A percentile compares a stretch with the other conserved stretches of the same genome.
These are phyloP conservation scores for Trissolcus japonicus DNA, from an alignment of 2,888 invertebrate genomes.

Conservation along the genomic window DNA sequence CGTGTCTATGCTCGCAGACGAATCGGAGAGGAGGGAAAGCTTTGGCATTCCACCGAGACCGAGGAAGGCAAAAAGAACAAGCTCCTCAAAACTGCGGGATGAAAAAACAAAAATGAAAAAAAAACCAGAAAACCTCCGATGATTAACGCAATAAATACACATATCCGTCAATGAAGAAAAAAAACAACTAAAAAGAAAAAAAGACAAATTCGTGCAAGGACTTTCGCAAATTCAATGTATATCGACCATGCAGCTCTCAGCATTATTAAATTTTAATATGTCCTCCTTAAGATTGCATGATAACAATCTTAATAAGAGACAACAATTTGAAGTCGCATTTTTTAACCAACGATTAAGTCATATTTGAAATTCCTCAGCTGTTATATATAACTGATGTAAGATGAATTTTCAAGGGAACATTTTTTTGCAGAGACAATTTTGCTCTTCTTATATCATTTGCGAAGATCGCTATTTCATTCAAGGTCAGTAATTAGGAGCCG, in stretches of 20 bases:
- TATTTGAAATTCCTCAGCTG: too few species aligned
- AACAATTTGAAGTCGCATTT: too few species aligned
- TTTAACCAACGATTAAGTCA: too few species aligned
- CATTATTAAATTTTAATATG: too few species aligned
- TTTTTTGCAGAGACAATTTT: background rate
- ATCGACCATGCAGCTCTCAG: too few species aligned
- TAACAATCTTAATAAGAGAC: too few species aligned
- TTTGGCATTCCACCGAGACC: slow-evolving; percentile 51
- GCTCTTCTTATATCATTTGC: background rate
- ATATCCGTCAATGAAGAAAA: slow-evolving; percentile 4
- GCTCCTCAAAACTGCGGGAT: slow-evolving; percentile 35
- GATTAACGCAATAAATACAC: slow-evolving; percentile 49
- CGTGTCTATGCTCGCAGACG: slow-evolving; percentile 53
- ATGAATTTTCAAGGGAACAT: background rate
- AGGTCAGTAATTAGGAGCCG: slow-evolving; percentile 20
- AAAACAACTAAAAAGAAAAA: too few species aligned
- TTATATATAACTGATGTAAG: background rate
- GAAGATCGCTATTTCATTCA: slow-evolving; percentile 3
- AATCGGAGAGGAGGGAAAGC: slow-evolving; percentile 48
- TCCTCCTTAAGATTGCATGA: too few species aligned
- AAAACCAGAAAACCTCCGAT: slow-evolving; percentile 24
- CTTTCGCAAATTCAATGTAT: too few species aligned
- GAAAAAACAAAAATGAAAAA: slow-evolving; percentile 17
- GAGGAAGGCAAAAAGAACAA: slow-evolving; percentile 53
- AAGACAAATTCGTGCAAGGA: too few species aligned